Percentiles rank a stretch among this genome's conserved stretches.
Conservation (phyloP, 2,797 vertebrate genomes). For the Sebastes umbrosus region DNA sequence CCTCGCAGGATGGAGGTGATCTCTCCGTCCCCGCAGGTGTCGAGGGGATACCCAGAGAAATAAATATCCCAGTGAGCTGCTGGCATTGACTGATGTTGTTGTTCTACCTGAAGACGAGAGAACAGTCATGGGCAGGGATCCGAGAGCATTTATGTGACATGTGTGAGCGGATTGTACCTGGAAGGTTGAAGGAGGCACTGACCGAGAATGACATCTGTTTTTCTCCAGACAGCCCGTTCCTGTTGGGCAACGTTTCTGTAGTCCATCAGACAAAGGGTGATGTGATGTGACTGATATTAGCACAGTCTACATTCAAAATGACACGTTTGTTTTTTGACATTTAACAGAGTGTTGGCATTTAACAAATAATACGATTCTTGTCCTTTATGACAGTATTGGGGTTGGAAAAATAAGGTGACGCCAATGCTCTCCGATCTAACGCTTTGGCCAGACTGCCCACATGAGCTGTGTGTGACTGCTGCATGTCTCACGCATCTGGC, state of each 20-base stretch:
- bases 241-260: neutral
- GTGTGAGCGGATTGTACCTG: neutral
- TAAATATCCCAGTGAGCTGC: neutral
- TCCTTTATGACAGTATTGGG: no score
- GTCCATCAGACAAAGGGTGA: neutral
- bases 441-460: no score
- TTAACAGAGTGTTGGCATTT: neutral
- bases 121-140: constrained; percentile 29
- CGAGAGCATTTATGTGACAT: constrained; percentile 21
- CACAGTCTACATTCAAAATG: neutral
- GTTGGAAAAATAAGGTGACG: no score
- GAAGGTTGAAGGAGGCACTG: constrained; percentile 1
- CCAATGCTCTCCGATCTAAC: no score
- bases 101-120: constrained; percentile 20
- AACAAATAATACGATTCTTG: neutral
- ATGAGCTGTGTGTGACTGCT: no score
- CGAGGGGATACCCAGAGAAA: constrained; percentile 17
- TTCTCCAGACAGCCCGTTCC: neutral
- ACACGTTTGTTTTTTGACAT: neutral
- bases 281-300: neutral
- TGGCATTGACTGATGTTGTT: constrained; percentile 39
- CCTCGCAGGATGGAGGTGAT: neutral
- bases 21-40: constrained; percentile 1
- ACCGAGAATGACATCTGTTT: constrained; percentile 10
- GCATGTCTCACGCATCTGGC: no score